Evolutionary conservation across 2,797 vertebrate genomes (phyloP), one percentile per base, ranked within the genome.

Genomic region (Anabas testudineus): DNA sequence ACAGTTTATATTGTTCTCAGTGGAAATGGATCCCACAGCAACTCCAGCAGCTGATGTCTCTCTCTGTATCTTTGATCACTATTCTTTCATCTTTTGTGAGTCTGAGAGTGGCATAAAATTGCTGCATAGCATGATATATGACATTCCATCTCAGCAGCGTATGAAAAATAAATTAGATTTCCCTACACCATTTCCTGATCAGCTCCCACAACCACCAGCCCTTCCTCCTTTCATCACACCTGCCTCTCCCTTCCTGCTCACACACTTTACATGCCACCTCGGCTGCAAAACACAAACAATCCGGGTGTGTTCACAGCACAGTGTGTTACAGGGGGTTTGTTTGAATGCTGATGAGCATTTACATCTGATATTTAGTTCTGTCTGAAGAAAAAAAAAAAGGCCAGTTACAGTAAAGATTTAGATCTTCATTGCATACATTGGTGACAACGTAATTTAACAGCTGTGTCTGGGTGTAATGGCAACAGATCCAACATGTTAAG

Each of bases 81-180:
- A 74, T 89, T 88, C 88, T 92, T 93, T 93, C 87, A 92, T 93
- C 81, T 90, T 87, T 89, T 85, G 74, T 78, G 78, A 86, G 84
- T 63, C 71, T 19, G 74, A 47, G 72, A 81, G 64, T 49, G 78
- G 81, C 79, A 75, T 67, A 67, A 82, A 92, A 91, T 90, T 90
- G 84, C 82, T 79, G 74, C 84, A 76, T 88, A 45, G 82, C 66
- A 63, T 90, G 86, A 92, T 92, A 88, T 86, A 92, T 87, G 90
- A 86, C 83, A 87, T 90, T 92, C 89, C 82, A 90, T 92, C 80
- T 87, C 71, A 52, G 67, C 64, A 81, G 82, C 80, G 84, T 89
- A 91, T 93, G 89, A 93, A 89, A 93, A 92, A 92, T 91, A 93
- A 92, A 93, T 93, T 90, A 74, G 75, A 93, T 93, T 92, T 91